Base-by-base conservation (phyloP, 2,888 invertebrate genomes). In the Melitaea athalia region DNA sequence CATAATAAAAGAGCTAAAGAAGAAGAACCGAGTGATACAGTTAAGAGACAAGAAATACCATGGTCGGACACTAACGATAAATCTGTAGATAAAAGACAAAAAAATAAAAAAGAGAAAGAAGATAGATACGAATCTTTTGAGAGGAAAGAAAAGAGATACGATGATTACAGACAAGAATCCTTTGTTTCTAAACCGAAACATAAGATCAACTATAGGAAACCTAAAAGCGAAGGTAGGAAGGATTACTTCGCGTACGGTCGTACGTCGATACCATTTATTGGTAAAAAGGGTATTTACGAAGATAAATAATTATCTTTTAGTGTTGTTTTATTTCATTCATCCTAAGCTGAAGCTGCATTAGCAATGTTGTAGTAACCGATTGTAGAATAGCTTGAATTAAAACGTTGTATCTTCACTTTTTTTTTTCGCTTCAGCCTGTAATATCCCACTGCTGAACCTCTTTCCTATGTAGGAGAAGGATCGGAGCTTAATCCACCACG, bases 251-350 rank as follows among this genome's bases (percentile, higher is more conserved):
- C 24, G 0, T 68, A 68, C 3, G 74, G 71, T 0, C 59, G 76
- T 0, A 76, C 76, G 0, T 67, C 71, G 0, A 71, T 76, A 42
- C 75, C 75, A 0, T 67, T 67, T 65, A 52, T 68, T 5, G 70
- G 70, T 12, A 74, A 74, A 42, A 67, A 65, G 49, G 65, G 72
- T 7, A 63, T 75, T 24, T 76, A 72, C 67, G 76, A 72, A 8
- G 72, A 74, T 50, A 69, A 71, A 64, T 75, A 75, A 74, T 63
- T 33, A 3, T 38, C 3, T 24, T 45, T 11, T 0, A 53, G 5
- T 53, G 3, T 31, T 31, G 53, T 24, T 52, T 24, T 10, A 50
- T 17, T 50, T 17, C 0, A 50, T 50, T 24, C 1, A 24, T 24
- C 24, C 24, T 24, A 24, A 24, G 1, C 24, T 2, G 24, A 24